Percentiles rank a stretch among this genome's conserved stretches.
Evolutionary conservation across 2,113 vertebrate species (phyloP).

Genomic region (Planiliza haematocheilus): DNA sequence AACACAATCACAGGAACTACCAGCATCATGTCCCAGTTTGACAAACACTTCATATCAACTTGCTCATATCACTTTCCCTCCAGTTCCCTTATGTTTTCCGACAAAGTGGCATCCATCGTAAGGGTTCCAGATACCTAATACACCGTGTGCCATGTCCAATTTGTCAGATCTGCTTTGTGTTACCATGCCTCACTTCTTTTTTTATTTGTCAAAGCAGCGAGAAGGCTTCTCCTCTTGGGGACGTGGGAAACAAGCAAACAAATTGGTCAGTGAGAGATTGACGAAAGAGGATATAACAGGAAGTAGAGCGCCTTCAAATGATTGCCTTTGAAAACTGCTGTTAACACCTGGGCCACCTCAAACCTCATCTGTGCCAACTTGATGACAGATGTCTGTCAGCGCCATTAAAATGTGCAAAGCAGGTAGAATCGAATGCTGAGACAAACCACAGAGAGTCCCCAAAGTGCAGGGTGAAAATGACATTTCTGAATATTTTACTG

Average conservation of each 20-base stretch:
- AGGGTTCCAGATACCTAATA: slow-evolving; percentile 25
- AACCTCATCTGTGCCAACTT: neutral
- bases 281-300: slow-evolving; percentile 1
- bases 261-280: slow-evolving; percentile 17
- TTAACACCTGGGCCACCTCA: slow-evolving; percentile 21
- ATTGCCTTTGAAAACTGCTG: slow-evolving; percentile 20
- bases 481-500: neutral
- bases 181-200: slow-evolving; percentile 22
- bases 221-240: neutral
- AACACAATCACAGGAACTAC: neutral
- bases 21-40: slow-evolving; percentile 15
- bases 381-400: slow-evolving; percentile 13
- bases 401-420: slow-evolving; percentile 22
- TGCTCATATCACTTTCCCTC: slow-evolving; percentile 13
- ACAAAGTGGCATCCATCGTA: neutral
- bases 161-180: slow-evolving; percentile 41
- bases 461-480: neutral
- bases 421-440: neutral
- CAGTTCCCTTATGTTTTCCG: slow-evolving; percentile 20
- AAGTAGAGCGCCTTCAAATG: slow-evolving; percentile 18
- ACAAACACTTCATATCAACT: slow-evolving; percentile 29
- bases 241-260: slow-evolving; percentile 17
- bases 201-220: neutral
- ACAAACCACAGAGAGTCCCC: neutral
- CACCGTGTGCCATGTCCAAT: slow-evolving; percentile 41